phyloP scores from a whole-genome alignment of 2,797 vertebrate species.

The Poecilia picta region DNA sequence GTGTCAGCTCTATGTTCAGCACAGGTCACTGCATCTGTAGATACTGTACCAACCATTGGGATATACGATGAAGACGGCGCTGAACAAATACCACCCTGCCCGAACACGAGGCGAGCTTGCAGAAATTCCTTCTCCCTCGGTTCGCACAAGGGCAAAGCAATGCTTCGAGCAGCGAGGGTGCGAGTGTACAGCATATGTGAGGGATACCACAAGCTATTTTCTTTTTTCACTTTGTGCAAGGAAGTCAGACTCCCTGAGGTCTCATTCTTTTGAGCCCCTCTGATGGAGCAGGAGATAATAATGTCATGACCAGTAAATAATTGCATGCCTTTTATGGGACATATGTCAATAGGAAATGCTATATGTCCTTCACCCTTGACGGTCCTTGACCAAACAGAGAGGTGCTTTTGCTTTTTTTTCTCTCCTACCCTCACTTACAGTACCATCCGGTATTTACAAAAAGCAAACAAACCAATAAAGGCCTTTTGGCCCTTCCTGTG shows the following conservation, averaged over 20 bases:
- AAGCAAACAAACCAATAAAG: conserved; percentile 33
- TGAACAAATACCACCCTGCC: conserved; percentile 66
- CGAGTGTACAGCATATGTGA: conserved; percentile 69
- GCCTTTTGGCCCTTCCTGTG: neutral
- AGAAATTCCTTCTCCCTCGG: conserved; percentile 71
- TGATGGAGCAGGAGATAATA: conserved; percentile 88
- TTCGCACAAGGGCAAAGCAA: conserved; percentile 83
- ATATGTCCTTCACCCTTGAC: conserved; percentile 82
- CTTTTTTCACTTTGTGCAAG: conserved; percentile 65
- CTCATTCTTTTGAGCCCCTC: conserved; percentile 83
- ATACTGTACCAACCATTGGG: conserved; percentile 67
- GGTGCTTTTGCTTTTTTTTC: conserved; percentile 53
- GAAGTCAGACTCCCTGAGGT: conserved; percentile 81
- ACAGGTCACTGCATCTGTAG: conserved; percentile 71
- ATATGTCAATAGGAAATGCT: conserved; percentile 84
- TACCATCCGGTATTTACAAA: conserved; percentile 61
- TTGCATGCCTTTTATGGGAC: conserved; percentile 83
- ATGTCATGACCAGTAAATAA: conserved; percentile 90
- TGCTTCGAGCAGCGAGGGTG: conserved; percentile 49
- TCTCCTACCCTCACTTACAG: conserved; percentile 24
- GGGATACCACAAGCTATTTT: conserved; percentile 86
- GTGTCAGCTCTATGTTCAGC: conserved; percentile 69
- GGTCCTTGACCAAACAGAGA: conserved; percentile 80
- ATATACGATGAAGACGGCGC: conserved; percentile 70
- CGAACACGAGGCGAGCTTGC: conserved; percentile 58